A percentile compares a stretch with the other conserved stretches of the same genome.
These are phyloP conservation scores for Margarornis squamiger DNA, from an alignment of 2,797 vertebrate species.

Conservation along the genomic window DNA sequence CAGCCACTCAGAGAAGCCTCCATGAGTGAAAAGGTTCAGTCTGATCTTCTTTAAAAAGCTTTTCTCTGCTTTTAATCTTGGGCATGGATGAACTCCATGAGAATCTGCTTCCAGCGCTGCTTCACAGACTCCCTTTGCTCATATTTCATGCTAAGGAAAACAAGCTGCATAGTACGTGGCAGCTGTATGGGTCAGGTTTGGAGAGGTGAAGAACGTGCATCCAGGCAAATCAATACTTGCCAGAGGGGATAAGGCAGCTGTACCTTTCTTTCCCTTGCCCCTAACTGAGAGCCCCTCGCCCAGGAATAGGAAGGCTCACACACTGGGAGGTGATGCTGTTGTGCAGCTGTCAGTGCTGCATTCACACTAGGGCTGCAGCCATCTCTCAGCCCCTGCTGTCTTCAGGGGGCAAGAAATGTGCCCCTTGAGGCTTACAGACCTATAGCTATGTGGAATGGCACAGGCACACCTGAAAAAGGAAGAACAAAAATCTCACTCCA, in stretches of 20 bases:
- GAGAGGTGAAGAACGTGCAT: background rate
- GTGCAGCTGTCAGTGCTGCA: background rate
- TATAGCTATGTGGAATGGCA: background rate
- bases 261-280: background rate
- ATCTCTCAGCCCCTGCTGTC: background rate
- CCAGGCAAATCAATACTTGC: background rate
- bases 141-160: background rate
- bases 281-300: background rate
- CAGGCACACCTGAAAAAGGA: background rate
- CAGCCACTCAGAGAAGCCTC: background rate
- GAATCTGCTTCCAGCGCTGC: background rate
- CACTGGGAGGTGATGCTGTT: background rate
- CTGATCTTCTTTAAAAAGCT: background rate
- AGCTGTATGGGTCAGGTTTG: background rate
- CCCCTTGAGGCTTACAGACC: background rate
- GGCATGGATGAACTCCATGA: background rate
- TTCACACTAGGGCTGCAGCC: background rate
- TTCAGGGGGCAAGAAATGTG: background rate
- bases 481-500: background rate
- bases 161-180: fast-evolving
- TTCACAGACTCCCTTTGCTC: background rate
- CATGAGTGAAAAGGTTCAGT: background rate
- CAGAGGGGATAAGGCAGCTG: background rate
- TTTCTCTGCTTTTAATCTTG: background rate
- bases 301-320: background rate